These are phyloP conservation scores for Hirtodrosophila alboralis DNA, from an alignment of 2,888 invertebrate genomes.

Conservation along the genomic window DNA sequence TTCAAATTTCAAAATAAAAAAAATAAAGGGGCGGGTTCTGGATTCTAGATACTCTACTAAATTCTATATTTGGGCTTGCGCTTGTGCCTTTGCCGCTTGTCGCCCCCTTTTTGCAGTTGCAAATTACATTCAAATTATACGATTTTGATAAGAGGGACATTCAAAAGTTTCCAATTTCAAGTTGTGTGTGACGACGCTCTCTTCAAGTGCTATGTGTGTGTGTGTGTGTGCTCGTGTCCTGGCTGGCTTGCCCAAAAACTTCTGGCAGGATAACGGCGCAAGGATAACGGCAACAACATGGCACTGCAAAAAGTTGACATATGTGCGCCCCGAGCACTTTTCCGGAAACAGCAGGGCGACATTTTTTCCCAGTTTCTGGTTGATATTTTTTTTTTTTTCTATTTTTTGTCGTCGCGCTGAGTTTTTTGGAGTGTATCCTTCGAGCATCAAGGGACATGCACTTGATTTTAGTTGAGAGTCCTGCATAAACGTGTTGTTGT, in stretches of 20 bases:
- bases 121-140: conserved; percentile 84
- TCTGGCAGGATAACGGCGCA: too few relatives aligned
- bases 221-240: conserved; percentile 1
- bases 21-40: too few relatives aligned
- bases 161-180: conserved; percentile 84
- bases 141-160: conserved; percentile 83
- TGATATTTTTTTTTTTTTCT: too few relatives aligned
- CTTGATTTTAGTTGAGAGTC: conserved; percentile 69
- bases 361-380: conserved; percentile 63
- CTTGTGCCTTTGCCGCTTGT: conserved; percentile 16
- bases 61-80: conserved; percentile 1
- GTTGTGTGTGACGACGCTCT: conserved; percentile 74
- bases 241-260: conserved; percentile 47
- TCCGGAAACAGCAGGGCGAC: conserved; percentile 81
- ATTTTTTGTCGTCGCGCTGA: conserved; percentile 34
- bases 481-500: conserved; percentile 47
- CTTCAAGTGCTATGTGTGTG: conserved; percentile 49
- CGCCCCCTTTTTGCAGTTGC: conserved; percentile 72
- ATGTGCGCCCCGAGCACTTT: conserved; percentile 84
- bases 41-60: too few relatives aligned
- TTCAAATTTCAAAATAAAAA: too few relatives aligned
- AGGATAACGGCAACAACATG: conserved; percentile 18
- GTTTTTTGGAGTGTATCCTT: conserved; percentile 72
- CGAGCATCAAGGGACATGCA: conserved; percentile 69
- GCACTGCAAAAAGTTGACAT: conserved; percentile 82